phyloP scores from a whole-genome alignment of 1,140 invertebrate genomes.

The Limonius californicus region DNA sequence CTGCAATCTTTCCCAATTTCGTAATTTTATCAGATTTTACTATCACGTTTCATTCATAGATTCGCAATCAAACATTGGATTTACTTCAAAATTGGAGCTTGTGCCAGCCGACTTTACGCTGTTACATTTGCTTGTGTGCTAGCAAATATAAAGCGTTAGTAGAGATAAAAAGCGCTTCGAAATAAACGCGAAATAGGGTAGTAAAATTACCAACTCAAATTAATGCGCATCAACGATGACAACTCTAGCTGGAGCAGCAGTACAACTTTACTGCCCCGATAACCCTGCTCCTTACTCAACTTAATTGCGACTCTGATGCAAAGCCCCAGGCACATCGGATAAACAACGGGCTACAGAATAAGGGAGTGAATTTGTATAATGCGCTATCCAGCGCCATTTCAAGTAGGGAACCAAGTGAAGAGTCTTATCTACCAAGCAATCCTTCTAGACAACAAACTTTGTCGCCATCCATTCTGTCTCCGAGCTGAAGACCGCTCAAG shows the following conservation, averaged over 20 bases:
- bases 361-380: constrained; percentile 37
- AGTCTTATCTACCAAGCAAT: constrained; percentile 35
- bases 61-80: too few relatives aligned
- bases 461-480: constrained; percentile 38
- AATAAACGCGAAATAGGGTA: constrained; percentile 4
- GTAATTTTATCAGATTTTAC: too few relatives aligned
- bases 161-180: not conserved
- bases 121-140: too few relatives aligned
- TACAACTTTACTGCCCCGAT: constrained; percentile 19
- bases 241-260: constrained; percentile 10
- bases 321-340: constrained; percentile 21
- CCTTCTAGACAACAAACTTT: constrained; percentile 40
- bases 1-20: too few relatives aligned
- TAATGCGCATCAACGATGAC: constrained; percentile 16
- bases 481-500: constrained; percentile 12
- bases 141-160: not conserved
- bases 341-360: constrained; percentile 22
- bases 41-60: too few relatives aligned
- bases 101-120: too few relatives aligned
- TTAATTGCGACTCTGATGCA: constrained; percentile 21
- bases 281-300: constrained; percentile 21
- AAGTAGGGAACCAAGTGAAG: constrained; percentile 16
- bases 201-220: constrained; percentile 8
- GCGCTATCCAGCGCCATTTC: constrained; percentile 25
- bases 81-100: too few relatives aligned